These are phyloP conservation scores for Dasyornis broadbenti DNA, from an alignment of 2,113 vertebrate genomes.

Conservation along the genomic window DNA sequence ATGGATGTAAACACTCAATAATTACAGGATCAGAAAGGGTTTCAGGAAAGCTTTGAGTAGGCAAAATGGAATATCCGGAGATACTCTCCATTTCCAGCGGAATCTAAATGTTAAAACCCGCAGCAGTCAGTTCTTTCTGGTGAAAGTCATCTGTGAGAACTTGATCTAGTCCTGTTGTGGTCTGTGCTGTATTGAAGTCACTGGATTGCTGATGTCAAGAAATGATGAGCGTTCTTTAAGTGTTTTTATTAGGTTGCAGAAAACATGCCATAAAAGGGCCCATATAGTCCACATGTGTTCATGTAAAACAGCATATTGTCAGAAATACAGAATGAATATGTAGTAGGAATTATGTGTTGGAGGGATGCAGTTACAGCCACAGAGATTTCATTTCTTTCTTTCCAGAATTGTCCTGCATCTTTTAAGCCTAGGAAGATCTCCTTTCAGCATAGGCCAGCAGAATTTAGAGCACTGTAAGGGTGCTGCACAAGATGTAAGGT, in stretches of 20 bases:
- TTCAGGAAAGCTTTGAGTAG: not conserved
- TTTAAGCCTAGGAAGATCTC: not conserved
- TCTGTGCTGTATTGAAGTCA: not conserved
- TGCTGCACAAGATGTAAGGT: not conserved
- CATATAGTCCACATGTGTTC: not conserved
- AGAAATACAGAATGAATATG: not conserved
- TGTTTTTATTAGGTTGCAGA: not conserved
- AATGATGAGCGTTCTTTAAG: rapidly evolving
- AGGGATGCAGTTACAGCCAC: not conserved
- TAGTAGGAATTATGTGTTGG: not conserved
- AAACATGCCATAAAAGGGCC: not conserved
- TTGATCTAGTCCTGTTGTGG: not conserved
- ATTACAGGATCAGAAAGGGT: not conserved
- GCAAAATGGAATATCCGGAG: not conserved
- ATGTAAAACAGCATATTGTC: not conserved
- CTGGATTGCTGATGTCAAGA: not conserved
- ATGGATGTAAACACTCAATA: not conserved
- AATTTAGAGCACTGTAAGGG: not conserved
- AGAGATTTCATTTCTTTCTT: not conserved
- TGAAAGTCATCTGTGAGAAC: not conserved
- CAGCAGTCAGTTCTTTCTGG: not conserved
- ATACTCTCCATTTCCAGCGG: not conserved
- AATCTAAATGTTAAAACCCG: not conserved
- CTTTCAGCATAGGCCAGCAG: not conserved
- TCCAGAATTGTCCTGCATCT: not conserved